Evolutionary conservation across 2,113 vertebrate genomes (phyloP).

Genomic region (Noturus placidus): DNA sequence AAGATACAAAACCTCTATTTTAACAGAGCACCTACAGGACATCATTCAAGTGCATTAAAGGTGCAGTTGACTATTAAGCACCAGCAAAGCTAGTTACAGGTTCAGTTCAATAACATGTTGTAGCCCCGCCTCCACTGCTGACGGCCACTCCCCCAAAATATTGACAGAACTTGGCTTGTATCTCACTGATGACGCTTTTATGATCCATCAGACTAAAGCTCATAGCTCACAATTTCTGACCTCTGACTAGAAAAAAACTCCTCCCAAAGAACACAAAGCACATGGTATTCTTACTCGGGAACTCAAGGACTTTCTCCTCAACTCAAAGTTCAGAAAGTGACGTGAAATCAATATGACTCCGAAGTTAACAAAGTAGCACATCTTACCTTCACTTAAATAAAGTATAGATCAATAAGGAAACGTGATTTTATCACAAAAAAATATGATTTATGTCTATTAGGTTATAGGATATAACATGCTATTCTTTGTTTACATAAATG

Average conservation of each 20-base stretch:
- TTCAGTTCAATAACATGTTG: not conserved
- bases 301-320: no score
- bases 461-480: not conserved
- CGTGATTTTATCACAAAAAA: not conserved
- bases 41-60: no score
- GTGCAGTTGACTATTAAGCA: no score
- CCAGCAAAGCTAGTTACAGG: no score
- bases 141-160: not conserved
- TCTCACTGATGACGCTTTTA: not conserved
- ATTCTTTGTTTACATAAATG: not conserved
- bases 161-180: not conserved
- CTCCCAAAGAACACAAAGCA: no score
- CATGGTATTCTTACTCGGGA: no score
- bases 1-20: no score
- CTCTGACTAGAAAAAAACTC: no score
- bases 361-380: not conserved
- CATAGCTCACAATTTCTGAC: not conserved
- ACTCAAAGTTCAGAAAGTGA: no score
- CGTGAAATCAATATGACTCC: not conserved
- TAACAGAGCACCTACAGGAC: no score
- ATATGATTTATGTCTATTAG: not conserved
- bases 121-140: not conserved
- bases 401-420: not conserved
- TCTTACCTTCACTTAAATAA: not conserved
- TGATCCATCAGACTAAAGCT: not conserved